A percentile compares a stretch with the other conserved stretches of the same genome.
These are phyloP conservation scores for Manis crassicaudata DNA, from an alignment of 2,797 vertebrate species.

Conservation along the genomic window DNA sequence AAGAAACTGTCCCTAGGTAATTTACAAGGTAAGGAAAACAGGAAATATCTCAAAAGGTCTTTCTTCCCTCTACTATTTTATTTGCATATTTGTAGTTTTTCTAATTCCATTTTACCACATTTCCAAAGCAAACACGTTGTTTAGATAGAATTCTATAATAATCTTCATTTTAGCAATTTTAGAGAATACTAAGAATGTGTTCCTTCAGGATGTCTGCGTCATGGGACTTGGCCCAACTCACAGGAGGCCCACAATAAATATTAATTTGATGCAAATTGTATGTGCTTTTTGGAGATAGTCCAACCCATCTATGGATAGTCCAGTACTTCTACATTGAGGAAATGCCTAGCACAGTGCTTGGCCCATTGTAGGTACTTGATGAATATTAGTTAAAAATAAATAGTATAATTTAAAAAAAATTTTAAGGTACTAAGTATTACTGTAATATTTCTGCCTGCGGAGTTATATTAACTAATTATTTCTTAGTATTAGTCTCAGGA, in stretches of 20 bases:
- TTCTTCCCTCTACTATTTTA: conserved; percentile 24
- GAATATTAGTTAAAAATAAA: conserved; percentile 38
- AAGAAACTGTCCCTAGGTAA: conserved; percentile 3
- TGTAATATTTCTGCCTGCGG: conserved; percentile 39
- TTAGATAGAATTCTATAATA: conserved; percentile 31
- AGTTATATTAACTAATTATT: conserved; percentile 49
- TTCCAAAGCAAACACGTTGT: conserved; percentile 37
- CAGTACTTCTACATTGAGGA: conserved; percentile 40
- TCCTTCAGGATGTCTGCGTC: conserved; percentile 30
- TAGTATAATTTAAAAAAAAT: not conserved
- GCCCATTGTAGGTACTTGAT: not conserved
- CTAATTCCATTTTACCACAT: conserved; percentile 38
- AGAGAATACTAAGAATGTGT: not conserved
- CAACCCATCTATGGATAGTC: conserved; percentile 13
- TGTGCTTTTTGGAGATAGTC: conserved; percentile 45
- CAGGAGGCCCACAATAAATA: conserved; percentile 22
- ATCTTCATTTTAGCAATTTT: conserved; percentile 33
- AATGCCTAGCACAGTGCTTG: not conserved
- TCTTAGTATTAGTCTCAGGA: too few relatives aligned
- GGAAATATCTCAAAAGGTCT: not conserved
- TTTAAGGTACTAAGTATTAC: conserved; percentile 2
- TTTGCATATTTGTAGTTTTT: conserved; percentile 50
- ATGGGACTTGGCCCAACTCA: conserved; percentile 25
- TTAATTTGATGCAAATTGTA: conserved; percentile 49
- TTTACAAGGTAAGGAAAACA: conserved; percentile 26